Evolutionary conservation across 2,888 invertebrate genomes (phyloP).

Genomic region (Mylabris sibirica): DNA sequence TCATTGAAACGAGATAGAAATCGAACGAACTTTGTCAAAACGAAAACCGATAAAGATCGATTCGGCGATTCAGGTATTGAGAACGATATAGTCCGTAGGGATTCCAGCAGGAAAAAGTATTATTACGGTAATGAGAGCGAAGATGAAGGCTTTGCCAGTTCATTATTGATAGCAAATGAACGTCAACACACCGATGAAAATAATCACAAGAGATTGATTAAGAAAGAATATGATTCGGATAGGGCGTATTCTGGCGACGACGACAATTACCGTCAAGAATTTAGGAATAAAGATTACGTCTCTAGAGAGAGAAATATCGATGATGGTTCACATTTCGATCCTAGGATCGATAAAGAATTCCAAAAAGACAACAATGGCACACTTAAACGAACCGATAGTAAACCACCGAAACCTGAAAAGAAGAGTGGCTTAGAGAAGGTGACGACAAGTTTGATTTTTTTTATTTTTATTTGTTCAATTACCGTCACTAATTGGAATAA

Average conservation of each 20-base stretch:
- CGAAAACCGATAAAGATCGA: constrained; percentile 59
- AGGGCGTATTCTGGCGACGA: constrained; percentile 46
- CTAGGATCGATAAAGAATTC: constrained; percentile 67
- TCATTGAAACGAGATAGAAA: constrained; percentile 67
- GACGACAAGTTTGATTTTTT: no score
- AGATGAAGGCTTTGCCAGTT: constrained; percentile 75
- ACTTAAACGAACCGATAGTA: constrained; percentile 62
- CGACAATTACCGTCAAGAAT: constrained; percentile 57
- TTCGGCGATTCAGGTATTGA: constrained; percentile 83
- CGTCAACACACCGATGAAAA: constrained; percentile 76
- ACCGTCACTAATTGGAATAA: constrained; percentile 9
- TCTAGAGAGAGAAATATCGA: constrained; percentile 70
- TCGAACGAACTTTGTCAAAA: background rate
- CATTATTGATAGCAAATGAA: constrained; percentile 76
- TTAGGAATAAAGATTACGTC: constrained; percentile 64
- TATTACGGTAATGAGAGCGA: constrained; percentile 67
- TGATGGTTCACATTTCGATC: constrained; percentile 73
- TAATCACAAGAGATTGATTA: constrained; percentile 52
- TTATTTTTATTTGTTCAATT: no score
- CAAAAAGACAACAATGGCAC: constrained; percentile 51
- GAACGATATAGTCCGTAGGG: constrained; percentile 77
- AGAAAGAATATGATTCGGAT: constrained; percentile 51
- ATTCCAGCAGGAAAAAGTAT: constrained; percentile 62
- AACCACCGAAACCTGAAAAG: constrained; percentile 69
- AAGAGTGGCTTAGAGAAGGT: constrained; percentile 80